Conservation (phyloP, 2,888 invertebrate genomes). For the Tanypteryx hageni region DNA sequence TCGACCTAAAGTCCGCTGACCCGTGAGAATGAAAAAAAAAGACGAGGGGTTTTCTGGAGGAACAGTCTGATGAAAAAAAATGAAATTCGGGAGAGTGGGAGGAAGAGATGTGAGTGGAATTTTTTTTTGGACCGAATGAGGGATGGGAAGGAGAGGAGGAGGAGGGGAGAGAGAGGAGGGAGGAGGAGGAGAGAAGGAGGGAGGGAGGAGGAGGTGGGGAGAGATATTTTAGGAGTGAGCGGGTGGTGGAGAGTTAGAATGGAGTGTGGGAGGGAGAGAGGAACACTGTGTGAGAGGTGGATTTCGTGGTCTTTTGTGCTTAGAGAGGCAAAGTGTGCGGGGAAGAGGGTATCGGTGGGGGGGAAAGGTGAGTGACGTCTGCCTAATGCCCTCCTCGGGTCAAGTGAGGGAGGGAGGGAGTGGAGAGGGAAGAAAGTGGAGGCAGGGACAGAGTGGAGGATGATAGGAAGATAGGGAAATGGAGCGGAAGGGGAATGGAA, state of each 20-base stretch:
- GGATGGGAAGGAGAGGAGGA: not conserved
- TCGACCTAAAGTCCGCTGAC: not conserved
- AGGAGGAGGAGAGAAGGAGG: no score
- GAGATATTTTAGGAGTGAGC: no score
- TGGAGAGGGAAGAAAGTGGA: not conserved
- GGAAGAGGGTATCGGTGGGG: no score
- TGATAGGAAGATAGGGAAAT: not conserved
- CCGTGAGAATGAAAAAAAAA: not conserved
- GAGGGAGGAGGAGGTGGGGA: no score
- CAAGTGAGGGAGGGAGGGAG: no score
- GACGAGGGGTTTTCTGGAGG: not conserved
- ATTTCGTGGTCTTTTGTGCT: no score
- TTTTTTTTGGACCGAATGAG: not conserved
- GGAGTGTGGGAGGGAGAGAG: no score
- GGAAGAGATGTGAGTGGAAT: conserved; percentile 1
- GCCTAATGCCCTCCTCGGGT: no score
- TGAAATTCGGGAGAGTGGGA: not conserved
- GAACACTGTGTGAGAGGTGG: no score
- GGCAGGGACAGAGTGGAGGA: not conserved
- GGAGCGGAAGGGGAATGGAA: not conserved
- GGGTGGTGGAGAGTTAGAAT: no score
- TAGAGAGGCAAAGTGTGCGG: no score
- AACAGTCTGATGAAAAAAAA: not conserved
- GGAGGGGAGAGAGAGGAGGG: not conserved
- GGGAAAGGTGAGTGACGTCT: no score